A percentile compares a stretch with the other conserved stretches of the same genome.
Evolutionary conservation across 2,797 vertebrate genomes (phyloP).

Genomic region (Tenualosa thibaudeaui): DNA sequence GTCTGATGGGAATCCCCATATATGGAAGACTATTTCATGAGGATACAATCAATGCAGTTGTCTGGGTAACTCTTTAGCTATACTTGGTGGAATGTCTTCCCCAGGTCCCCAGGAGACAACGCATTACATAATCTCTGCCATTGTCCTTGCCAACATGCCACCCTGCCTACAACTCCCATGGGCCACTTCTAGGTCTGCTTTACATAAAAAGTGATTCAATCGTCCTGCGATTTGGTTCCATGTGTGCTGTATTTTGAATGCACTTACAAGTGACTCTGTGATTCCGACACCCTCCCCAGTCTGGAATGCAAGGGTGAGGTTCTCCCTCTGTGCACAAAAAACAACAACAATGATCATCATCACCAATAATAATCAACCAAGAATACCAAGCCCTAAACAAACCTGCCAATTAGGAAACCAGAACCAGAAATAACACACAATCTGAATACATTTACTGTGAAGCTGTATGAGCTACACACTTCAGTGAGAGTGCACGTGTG

Average conservation of each 20-base stretch:
- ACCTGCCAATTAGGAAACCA: background rate
- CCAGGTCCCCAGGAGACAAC: background rate
- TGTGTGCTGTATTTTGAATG: background rate
- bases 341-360: background rate
- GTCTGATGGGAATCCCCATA: background rate
- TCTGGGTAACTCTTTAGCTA: background rate
- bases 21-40: constrained; percentile 1
- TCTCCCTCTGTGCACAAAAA: constrained; percentile 68
- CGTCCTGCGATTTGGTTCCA: background rate
- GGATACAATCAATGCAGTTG: background rate
- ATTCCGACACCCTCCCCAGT: constrained; percentile 77
- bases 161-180: background rate
- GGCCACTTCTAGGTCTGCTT: background rate
- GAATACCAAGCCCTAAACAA: background rate
- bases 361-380: background rate
- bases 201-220: background rate
- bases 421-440: background rate
- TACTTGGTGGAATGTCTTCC: background rate
- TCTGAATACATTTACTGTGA: background rate
- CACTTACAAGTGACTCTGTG: constrained; percentile 70
- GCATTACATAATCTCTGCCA: background rate
- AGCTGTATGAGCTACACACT: background rate
- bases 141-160: background rate
- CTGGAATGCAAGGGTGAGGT: constrained; percentile 79
- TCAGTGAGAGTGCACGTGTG: background rate